Evolutionary conservation across 2,888 invertebrate species (phyloP), one percentile per base, ranked within the genome.

Genomic region (Phyllotreta cruciferae): DNA sequence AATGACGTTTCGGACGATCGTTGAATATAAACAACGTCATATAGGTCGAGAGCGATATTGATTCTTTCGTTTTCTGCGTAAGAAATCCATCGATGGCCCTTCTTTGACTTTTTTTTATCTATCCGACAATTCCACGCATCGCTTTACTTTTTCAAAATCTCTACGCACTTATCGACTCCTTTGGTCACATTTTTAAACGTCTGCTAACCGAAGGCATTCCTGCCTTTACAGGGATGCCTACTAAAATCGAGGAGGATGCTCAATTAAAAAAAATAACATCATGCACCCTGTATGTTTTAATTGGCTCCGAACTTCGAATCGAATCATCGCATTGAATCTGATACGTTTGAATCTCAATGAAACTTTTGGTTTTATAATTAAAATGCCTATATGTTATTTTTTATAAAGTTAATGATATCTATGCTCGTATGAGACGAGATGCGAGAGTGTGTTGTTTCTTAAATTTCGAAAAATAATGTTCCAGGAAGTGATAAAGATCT

Each of bases 1-100:
- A 71, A 64, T 73, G 74, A 74, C 71, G 72, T 73, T 70, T 70
- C 24, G 62, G 71, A 74, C 74, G 74, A 70, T 72, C 64, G 63
- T 73, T 56, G 67, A 65, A 67, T 67, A 65, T 67, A 64, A 71
- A 71, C 69, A 74, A 71, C 73, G 67, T 69, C 66, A 71, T 72
- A 72, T 68, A 66, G 52, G 47, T 52, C 38, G 60, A 24, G 24
- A 42, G 56, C 45, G 37, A 62, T 62, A 62, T 62, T 62, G 56
- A 56, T 62, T 63, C 62, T 44, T 49, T n/a, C 49, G 36, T 49
- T 49, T 49, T 73, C 71, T 71, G 68, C 65, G 62, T 24, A 24
- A 24, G 24, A 24, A 67, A 67, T 69, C 61, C 14, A 6, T 52
- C 52, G 66, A 66, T 68, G 65, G 66, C 70, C 67, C 67, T 64